Base-by-base conservation (phyloP, 1,140 invertebrate genomes). In the Lasioglossum baleicum region DNA sequence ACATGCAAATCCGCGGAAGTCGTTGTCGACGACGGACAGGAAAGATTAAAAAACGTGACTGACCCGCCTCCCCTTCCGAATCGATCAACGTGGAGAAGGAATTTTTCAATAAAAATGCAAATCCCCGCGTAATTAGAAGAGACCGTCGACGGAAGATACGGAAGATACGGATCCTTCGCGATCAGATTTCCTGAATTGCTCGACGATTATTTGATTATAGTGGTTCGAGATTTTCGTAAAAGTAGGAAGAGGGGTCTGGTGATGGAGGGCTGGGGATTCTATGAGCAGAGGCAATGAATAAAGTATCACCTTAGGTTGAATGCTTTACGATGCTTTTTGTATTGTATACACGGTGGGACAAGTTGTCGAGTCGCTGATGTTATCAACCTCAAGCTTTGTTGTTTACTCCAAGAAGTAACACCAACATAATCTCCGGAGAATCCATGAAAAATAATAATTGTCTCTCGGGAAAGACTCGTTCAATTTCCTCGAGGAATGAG, bases 101-200 rank as follows among this genome's bases (percentile, higher is more conserved):
- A 80, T 80, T 80, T 80, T 80, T 80, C 72, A 75, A 80, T 80
- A 80, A 80, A 80, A 80, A 80, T 80, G 78, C 78, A 75, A 80
- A 80, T 80, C 8, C 8, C n/a, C 15, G 15, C 17, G 78, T 80
- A 80, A 80, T 80, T 80, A 80, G 51, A 80, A 80, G 71, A 51
- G 67, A 20, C 42, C 20, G 20, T 20, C 4, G 35, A 20, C 17
- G 10, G 51, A 80, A 67, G 72, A 80, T 65, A 20, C 17, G 10
- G 51, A 80, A 67, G 72, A 80, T 65, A 53, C 71, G 64, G 60
- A 31, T 67, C 70, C 73, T 65, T 7, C 8, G 20, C 40, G 15
- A 61, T n/a, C 35, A 7, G 15, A 0, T 31, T 53, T 35, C 10
- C 8, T 1, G 20, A 8, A 10, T 11, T 6, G 20, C 26, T 3